Conservation (phyloP, 2,797 vertebrate genomes). For the Tolypeutes matacus region DNA sequence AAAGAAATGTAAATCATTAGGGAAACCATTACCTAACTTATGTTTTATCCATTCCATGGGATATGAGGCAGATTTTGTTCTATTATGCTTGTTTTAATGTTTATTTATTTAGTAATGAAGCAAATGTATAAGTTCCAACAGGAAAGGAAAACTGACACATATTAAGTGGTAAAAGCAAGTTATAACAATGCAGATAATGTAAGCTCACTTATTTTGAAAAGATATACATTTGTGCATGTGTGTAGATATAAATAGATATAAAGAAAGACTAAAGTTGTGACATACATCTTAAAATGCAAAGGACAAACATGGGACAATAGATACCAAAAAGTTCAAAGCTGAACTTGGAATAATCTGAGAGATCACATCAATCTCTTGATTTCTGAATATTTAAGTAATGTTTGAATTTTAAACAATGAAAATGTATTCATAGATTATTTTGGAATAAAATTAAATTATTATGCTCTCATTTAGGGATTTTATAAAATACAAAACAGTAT, state of each 20-base stretch:
- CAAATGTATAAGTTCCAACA: background rate
- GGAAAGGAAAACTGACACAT: background rate
- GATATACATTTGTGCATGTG: background rate
- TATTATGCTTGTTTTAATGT: slow-evolving; percentile 26
- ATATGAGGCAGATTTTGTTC: background rate
- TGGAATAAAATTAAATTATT: background rate
- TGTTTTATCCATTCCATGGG: background rate
- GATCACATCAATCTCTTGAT: background rate
- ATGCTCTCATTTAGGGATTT: background rate
- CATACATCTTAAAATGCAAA: background rate
- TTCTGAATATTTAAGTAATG: slow-evolving; percentile 14
- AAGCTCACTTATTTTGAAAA: slow-evolving; percentile 15
- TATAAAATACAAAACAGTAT: background rate
- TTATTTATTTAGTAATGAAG: slow-evolving; percentile 35
- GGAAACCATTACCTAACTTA: background rate
- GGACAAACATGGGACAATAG: background rate
- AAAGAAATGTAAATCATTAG: background rate
- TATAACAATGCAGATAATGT: background rate
- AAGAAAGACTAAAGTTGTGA: background rate
- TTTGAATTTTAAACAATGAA: slow-evolving; percentile 9
- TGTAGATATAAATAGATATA: background rate
- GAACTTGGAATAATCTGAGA: background rate
- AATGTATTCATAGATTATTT: background rate
- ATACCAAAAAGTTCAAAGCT: background rate
- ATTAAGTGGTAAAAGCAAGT: slow-evolving; percentile 1